Percentiles rank a stretch among this genome's conserved stretches.
Conservation (phyloP, 1,140 invertebrate species). For the Periplaneta americana region DNA sequence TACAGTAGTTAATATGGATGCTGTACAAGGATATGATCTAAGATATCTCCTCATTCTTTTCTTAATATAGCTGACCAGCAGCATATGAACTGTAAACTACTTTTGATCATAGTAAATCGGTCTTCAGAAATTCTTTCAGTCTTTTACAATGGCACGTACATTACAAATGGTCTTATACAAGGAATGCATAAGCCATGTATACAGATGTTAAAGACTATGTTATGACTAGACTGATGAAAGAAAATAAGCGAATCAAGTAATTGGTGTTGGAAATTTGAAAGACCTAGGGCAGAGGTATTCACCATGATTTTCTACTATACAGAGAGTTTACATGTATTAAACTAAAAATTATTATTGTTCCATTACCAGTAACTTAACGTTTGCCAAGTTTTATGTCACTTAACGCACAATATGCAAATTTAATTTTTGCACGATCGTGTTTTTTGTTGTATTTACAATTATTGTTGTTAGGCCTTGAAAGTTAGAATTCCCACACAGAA, state of each 20-base stretch:
- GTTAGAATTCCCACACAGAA: too few relatives aligned
- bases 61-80: neutral
- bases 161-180: neutral
- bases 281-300: neutral
- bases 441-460: too few relatives aligned
- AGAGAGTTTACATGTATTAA: too few relatives aligned
- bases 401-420: too few relatives aligned
- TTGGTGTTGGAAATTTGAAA: neutral
- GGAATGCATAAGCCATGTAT: neutral
- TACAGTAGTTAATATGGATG: neutral
- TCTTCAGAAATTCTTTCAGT: neutral
- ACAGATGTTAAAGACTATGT: neutral
- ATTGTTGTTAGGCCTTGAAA: too few relatives aligned
- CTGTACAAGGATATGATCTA: neutral
- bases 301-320: neutral
- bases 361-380: too few relatives aligned
- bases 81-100: neutral
- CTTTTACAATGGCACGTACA: neutral
- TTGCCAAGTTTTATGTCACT: too few relatives aligned
- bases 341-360: too few relatives aligned
- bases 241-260: too few relatives aligned
- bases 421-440: too few relatives aligned
- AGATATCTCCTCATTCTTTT: neutral
- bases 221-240: neutral
- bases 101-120: neutral